Evolutionary conservation across 2,888 invertebrate species (phyloP), one percentile per base, ranked within the genome.

Genomic region (Synergus gifuensis): DNA sequence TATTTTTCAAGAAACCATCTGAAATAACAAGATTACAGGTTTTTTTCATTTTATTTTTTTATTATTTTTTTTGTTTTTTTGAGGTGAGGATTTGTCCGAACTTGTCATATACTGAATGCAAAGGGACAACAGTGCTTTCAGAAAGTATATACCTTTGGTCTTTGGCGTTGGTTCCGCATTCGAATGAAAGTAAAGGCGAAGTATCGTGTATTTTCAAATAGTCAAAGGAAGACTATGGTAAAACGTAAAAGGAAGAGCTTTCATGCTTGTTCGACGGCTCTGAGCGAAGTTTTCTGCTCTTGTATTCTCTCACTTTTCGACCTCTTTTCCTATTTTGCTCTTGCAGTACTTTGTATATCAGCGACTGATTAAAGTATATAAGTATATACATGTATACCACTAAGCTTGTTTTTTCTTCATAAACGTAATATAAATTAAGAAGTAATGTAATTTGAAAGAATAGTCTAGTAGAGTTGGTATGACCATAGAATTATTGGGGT

Each of bases 221-320:
- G 82, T 85, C 85, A 86, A 84, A 86, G 86, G 80, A 80, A 80
- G 77, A 54, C 76, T 42, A 76, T 60, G 77, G 66, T 73, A 49
- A 58, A 58, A n/a, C 79, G 76, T 28, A 64, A 79, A 78, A 73
- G 82, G 79, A 80, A 79, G 78, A 79, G 78, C 84, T 85, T 86
- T 80, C 83, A 82, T 81, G 67, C 82, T 76, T 83, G 11, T 44
- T 18, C 18, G 46, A 18, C n/a, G 46, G 54, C n/a, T 58, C 18
- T 83, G 80, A 81, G 64, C 77, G 81, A 80, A 78, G 77, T 78
- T 79, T 80, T 78, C 78, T 76, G 83, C 82, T 82, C 78, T 81
- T 79, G 82, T 83, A 84, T 77, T 67, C 81, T 83, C 76, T 76
- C 63, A 64, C n/a, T 64, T 40, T n/a, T n/a, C 40, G 16, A 64